phyloP scores from a whole-genome alignment of 2,113 vertebrate genomes.

The Pseudolaguvia tuberculata region DNA sequence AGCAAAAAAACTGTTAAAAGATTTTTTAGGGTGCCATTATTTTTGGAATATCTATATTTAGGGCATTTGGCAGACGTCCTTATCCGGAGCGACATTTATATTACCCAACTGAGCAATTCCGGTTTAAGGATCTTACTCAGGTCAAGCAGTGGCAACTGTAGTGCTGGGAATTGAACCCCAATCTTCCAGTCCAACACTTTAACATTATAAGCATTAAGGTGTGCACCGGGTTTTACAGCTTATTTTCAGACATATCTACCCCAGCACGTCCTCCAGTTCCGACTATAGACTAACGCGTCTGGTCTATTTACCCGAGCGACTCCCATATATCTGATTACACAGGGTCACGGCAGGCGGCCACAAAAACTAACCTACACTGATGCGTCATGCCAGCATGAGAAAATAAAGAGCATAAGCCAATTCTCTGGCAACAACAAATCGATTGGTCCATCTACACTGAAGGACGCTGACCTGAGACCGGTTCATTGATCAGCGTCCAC shows the following conservation, averaged over 20 bases:
- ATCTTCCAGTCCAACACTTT: too few species aligned
- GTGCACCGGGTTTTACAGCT: too few species aligned
- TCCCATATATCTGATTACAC: conserved; percentile 31
- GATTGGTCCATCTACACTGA: conserved; percentile 54
- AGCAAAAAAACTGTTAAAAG: too few species aligned
- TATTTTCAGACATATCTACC: neutral
- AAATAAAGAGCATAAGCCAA: conserved; percentile 58
- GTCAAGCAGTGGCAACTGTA: too few species aligned
- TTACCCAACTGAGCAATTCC: too few species aligned
- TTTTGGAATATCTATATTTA: too few species aligned
- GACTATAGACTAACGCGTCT: conserved; percentile 8
- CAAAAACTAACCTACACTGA: conserved; percentile 58
- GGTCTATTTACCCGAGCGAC: conserved; percentile 10
- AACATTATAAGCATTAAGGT: too few species aligned
- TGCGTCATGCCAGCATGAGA: conserved; percentile 54
- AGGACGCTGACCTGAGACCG: conserved; percentile 53
- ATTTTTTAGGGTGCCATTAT: too few species aligned
- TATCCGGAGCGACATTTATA: too few species aligned
- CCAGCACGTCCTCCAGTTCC: neutral
- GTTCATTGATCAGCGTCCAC: conserved; percentile 56
- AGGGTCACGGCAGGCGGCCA: conserved; percentile 41
- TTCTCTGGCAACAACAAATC: conserved; percentile 57
- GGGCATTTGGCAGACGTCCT: too few species aligned
- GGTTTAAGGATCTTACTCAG: too few species aligned
- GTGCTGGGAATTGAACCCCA: too few species aligned